A percentile compares a stretch with the other conserved stretches of the same genome.
Evolutionary conservation across 2,888 invertebrate species (phyloP).

Genomic region (Epicampocera succincta): DNA sequence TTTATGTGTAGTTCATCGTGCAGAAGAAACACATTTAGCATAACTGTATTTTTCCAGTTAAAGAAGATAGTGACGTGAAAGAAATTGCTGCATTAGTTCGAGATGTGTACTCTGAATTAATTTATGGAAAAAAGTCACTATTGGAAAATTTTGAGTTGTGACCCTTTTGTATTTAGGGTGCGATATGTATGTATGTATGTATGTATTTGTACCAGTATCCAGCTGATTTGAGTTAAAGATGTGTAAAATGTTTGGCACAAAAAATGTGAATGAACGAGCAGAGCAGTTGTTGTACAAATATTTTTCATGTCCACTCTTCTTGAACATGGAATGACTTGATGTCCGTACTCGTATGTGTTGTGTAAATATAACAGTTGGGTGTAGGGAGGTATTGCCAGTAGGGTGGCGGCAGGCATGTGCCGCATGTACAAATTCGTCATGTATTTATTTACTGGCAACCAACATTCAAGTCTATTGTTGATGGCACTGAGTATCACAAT

Average conservation of each 20-base stretch:
- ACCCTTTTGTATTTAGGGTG: too few relatives aligned
- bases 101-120: too few relatives aligned
- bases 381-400: slow-evolving; percentile 13
- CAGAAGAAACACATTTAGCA: too few relatives aligned
- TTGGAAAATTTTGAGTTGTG: too few relatives aligned
- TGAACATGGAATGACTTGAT: slow-evolving; percentile 17
- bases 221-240: slow-evolving; percentile 32
- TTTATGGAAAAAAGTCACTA: too few relatives aligned
- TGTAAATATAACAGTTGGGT: neutral
- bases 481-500: slow-evolving; percentile 56
- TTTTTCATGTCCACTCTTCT: neutral
- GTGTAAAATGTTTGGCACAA: slow-evolving; percentile 12
- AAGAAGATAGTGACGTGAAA: too few relatives aligned
- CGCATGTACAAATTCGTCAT: slow-evolving; percentile 1
- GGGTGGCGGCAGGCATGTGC: slow-evolving; percentile 42
- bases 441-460: slow-evolving; percentile 14
- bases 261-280: slow-evolving; percentile 34
- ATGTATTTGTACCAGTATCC: too few relatives aligned
- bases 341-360: slow-evolving; percentile 8
- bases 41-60: too few relatives aligned
- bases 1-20: too few relatives aligned
- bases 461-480: slow-evolving; percentile 19
- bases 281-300: slow-evolving; percentile 16
- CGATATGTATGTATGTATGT: too few relatives aligned
- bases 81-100: too few relatives aligned